Conservation (phyloP, 2,888 invertebrate genomes). For the Heteromyza rotundicornis region DNA sequence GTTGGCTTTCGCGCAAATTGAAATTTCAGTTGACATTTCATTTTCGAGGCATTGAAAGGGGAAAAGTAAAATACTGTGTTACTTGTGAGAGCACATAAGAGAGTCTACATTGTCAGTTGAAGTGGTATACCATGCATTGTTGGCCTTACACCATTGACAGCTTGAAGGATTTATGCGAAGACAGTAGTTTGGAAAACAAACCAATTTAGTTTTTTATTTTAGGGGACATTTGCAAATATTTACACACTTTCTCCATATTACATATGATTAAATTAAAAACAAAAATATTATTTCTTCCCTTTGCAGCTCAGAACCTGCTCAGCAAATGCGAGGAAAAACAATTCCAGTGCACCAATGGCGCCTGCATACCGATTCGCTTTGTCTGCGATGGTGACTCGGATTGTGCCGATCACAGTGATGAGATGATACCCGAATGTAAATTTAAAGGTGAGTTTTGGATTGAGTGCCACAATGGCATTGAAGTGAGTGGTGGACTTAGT, state of each 20-base stretch:
- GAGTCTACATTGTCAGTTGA: not conserved
- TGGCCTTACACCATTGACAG: no score
- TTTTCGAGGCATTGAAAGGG: not conserved
- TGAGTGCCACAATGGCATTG: no score
- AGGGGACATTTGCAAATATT: no score
- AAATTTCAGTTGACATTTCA: not conserved
- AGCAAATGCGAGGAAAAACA: slow-evolving; percentile 66
- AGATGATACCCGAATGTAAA: slow-evolving; percentile 74
- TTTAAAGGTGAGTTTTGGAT: slow-evolving; percentile 67
- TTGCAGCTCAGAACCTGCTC: slow-evolving; percentile 49
- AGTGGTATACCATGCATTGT: no score
- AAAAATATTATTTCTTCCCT: slow-evolving; percentile 13
- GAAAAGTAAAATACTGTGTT: not conserved
- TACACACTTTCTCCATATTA: no score
- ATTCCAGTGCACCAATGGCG: slow-evolving; percentile 76
- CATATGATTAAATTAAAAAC: no score
- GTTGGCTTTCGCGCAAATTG: not conserved
- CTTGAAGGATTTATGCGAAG: not conserved
- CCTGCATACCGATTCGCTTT: slow-evolving; percentile 79
- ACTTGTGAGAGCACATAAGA: not conserved
- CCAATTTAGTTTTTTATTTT: no score
- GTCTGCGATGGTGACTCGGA: slow-evolving; percentile 81
- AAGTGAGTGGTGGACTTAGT: no score
- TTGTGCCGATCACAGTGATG: slow-evolving; percentile 84
- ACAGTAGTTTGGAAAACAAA: no score